Percentiles rank a stretch among this genome's conserved stretches.
Evolutionary conservation across 2,113 vertebrate species (phyloP).

Genomic region (Erythrocercus mccallii): DNA sequence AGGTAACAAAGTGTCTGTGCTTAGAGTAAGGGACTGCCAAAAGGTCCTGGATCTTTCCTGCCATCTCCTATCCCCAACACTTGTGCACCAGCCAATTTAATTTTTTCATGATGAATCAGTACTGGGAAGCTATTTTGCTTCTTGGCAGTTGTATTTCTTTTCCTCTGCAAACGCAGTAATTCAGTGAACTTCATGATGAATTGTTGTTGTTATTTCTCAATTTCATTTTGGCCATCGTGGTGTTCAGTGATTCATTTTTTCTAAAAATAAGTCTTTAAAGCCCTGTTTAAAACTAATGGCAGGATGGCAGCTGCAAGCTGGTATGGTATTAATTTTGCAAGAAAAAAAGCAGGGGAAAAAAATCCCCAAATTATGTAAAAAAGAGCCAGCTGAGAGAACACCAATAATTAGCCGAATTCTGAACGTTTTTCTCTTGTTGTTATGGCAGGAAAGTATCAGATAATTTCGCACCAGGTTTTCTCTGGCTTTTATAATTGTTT

Average conservation of each 20-base stretch:
- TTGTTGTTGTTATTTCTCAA: conserved; percentile 35
- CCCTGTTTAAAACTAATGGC: neutral
- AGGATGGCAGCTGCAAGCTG: conserved; percentile 45
- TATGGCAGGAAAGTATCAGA: neutral
- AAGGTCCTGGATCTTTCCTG: neutral
- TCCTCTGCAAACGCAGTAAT: neutral
- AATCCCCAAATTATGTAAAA: neutral
- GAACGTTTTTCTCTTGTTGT: neutral
- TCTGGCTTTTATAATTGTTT: neutral
- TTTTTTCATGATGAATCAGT: conserved; percentile 37
- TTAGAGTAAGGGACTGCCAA: neutral
- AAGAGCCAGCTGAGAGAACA: conserved; percentile 5
- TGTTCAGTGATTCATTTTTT: conserved; percentile 8
- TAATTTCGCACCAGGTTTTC: neutral
- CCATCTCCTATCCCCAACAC: neutral
- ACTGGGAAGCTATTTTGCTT: conserved; percentile 29
- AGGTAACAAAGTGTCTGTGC: neutral
- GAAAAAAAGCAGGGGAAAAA: neutral
- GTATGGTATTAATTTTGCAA: conserved; percentile 4
- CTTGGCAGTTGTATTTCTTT: conserved; percentile 28
- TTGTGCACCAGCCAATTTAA: neutral
- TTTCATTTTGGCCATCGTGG: neutral
- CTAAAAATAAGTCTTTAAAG: conserved; percentile 46
- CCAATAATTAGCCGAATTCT: neutral
- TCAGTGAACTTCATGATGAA: neutral